These are phyloP conservation scores for Tetheella fluctuosa DNA, from an alignment of 2,888 invertebrate species.

Conservation along the genomic window DNA sequence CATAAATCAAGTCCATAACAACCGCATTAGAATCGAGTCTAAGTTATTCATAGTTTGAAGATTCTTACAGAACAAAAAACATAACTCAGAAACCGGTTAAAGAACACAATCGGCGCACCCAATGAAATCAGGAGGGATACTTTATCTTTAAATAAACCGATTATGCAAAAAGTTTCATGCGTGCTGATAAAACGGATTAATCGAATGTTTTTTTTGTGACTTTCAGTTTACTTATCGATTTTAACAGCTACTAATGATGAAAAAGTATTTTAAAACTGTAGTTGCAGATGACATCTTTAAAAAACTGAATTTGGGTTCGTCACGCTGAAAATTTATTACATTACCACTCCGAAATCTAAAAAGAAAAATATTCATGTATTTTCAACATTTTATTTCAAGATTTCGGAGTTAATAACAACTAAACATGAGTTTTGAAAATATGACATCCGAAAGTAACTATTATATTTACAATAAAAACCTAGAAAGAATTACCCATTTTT, in stretches of 20 bases:
- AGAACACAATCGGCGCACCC: constrained; percentile 32
- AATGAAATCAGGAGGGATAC: constrained; percentile 51
- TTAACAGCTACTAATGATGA: not conserved
- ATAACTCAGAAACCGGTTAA: constrained; percentile 51
- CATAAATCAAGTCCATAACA: constrained; percentile 25
- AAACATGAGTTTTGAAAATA: no score
- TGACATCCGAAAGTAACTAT: no score
- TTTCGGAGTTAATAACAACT: no score
- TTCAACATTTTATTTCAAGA: no score
- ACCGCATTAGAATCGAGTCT: constrained; percentile 37
- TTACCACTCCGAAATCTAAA: no score
- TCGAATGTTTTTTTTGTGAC: constrained; percentile 26
- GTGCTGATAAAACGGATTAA: constrained; percentile 48
- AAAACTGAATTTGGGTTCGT: no score
- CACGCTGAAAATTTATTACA: no score
- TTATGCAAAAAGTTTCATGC: constrained; percentile 63
- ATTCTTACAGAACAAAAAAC: constrained; percentile 40
- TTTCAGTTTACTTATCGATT: not conserved
- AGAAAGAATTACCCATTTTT: not conserved
- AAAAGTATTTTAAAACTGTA: not conserved
- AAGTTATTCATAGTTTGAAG: constrained; percentile 28
- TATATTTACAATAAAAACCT: not conserved
- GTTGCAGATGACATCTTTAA: no score
- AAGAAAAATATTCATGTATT: no score
- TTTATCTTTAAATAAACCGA: constrained; percentile 67